Evolutionary conservation across 2,888 invertebrate genomes (phyloP).

Genomic region (Chromoteleia sp.): DNA sequence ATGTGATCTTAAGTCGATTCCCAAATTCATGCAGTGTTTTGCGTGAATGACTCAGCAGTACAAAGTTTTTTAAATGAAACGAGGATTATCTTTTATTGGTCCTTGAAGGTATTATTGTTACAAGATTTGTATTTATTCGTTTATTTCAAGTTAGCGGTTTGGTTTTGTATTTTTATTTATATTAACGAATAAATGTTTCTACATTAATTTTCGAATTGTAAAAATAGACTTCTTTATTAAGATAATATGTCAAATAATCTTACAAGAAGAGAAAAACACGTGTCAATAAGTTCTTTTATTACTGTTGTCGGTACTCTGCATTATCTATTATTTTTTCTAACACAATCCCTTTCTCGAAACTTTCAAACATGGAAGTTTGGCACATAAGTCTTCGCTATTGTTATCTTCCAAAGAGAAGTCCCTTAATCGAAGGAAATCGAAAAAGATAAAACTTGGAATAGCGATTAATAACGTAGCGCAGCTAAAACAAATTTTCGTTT

Average conservation of each 20-base stretch:
- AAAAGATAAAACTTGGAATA: background rate
- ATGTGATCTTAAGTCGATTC: too few relatives aligned
- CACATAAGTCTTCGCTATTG: slow-evolving; percentile 71
- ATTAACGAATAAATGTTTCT: too few relatives aligned
- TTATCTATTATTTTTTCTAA: slow-evolving; percentile 31
- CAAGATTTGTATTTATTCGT: too few relatives aligned
- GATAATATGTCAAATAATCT: slow-evolving; percentile 16
- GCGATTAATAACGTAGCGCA: background rate
- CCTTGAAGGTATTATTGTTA: too few relatives aligned
- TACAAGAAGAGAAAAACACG: slow-evolving; percentile 71
- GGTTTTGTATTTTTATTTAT: too few relatives aligned
- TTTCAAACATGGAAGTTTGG: slow-evolving; percentile 77
- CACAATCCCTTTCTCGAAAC: slow-evolving; percentile 79
- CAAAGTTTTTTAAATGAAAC: too few relatives aligned
- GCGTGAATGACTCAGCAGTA: too few relatives aligned
- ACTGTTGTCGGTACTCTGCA: slow-evolving; percentile 39
- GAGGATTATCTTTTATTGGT: too few relatives aligned
- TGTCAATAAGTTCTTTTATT: slow-evolving; percentile 73
- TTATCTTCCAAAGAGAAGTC: slow-evolving; percentile 45
- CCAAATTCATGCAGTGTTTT: too few relatives aligned
- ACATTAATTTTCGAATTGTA: too few relatives aligned
- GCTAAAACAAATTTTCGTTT: background rate
- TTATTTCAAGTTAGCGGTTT: too few relatives aligned
- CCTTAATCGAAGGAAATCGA: slow-evolving; percentile 3
- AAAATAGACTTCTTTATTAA: too few relatives aligned